Evolutionary conservation across 2,113 vertebrate species (phyloP).

Genomic region (Callionymus lyra): DNA sequence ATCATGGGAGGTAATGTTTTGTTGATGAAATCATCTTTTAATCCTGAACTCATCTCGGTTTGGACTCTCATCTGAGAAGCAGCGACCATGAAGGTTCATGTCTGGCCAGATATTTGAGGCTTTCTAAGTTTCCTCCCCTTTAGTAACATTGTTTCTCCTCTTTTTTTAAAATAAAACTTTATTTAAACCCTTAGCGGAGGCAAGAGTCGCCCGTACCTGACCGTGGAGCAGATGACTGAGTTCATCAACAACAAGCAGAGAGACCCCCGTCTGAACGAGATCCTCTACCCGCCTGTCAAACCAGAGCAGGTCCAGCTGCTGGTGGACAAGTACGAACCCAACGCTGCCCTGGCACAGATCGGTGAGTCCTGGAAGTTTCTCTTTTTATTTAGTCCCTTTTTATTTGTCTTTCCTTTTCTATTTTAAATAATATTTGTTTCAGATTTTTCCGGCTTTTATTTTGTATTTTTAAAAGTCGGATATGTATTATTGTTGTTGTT

Average conservation of each 20-base stretch:
- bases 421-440: too few relatives aligned
- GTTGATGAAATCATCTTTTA: too few relatives aligned
- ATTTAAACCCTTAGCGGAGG: constrained; percentile 70
- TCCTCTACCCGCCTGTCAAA: constrained; percentile 92
- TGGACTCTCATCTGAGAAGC: too few relatives aligned
- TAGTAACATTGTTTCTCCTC: not conserved
- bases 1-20: too few relatives aligned
- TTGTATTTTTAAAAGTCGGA: not conserved
- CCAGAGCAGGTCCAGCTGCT: constrained; percentile 90
- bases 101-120: too few relatives aligned
- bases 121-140: too few relatives aligned
- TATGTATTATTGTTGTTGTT: not conserved
- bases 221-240: constrained; percentile 92
- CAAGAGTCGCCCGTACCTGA: constrained; percentile 86
- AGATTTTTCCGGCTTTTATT: too few relatives aligned
- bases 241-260: constrained; percentile 92
- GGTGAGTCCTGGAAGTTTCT: constrained; percentile 74
- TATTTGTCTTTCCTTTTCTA: not conserved
- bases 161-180: not conserved
- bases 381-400: too few relatives aligned
- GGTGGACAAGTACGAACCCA: constrained; percentile 94
- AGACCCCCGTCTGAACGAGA: constrained; percentile 93
- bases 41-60: too few relatives aligned
- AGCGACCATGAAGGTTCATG: too few relatives aligned
- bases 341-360: constrained; percentile 75